Conservation (phyloP, 2,113 vertebrate species). For the Onychorhynchus coronatus region DNA sequence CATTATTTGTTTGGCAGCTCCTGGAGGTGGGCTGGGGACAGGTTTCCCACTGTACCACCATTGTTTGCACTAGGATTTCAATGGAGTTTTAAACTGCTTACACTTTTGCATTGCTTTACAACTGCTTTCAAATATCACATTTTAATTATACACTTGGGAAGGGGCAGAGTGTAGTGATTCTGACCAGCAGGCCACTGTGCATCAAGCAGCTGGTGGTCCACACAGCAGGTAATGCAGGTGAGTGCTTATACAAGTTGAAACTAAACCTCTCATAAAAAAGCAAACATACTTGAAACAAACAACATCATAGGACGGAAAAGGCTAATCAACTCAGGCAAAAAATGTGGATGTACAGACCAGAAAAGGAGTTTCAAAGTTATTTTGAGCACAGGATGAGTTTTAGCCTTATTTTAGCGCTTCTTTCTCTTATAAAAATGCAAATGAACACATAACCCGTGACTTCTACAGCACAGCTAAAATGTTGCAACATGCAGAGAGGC, state of each 20-base stretch:
- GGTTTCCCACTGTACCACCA: not conserved
- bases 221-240: fast-evolving
- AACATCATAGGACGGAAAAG: not conserved
- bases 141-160: not conserved
- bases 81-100: not conserved
- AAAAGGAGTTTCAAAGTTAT: not conserved
- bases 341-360: not conserved
- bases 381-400: not conserved
- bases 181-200: not conserved
- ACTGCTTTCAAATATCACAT: not conserved
- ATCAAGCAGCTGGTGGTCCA: not conserved
- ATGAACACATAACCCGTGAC: not conserved
- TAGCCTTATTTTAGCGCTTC: not conserved
- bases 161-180: not conserved
- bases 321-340: not conserved
- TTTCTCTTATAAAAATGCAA: not conserved
- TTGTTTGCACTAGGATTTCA: not conserved
- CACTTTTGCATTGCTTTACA: not conserved
- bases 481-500: not conserved
- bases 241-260: not conserved
- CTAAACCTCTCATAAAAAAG: not conserved
- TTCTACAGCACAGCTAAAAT: not conserved
- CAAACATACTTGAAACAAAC: not conserved
- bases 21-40: not conserved
- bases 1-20: not conserved